Conservation (phyloP, 2,797 vertebrate genomes). For the Pterois miles region DNA sequence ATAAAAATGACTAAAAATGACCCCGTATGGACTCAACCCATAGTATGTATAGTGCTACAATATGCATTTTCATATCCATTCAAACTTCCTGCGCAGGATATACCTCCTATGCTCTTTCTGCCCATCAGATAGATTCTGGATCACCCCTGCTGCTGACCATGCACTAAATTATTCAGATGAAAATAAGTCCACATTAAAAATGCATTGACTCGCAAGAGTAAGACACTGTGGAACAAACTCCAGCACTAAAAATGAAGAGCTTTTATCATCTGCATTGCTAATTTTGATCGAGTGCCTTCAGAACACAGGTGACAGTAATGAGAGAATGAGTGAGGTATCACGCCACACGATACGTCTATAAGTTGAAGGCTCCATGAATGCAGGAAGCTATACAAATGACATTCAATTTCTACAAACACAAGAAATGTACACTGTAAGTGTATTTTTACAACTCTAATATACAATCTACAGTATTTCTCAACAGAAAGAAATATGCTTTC, state of each 20-base stretch:
- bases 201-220: conserved; percentile 76
- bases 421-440: neutral
- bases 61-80: conserved; percentile 44
- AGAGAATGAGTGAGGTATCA: conserved; percentile 15
- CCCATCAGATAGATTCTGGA: conserved; percentile 71
- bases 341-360: conserved; percentile 6
- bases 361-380: conserved; percentile 34
- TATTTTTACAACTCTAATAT: neutral
- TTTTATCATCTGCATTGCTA: conserved; percentile 58
- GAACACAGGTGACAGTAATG: conserved; percentile 36
- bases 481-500: neutral
- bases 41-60: conserved; percentile 21
- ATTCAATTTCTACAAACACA: conserved; percentile 3
- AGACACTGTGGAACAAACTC: conserved; percentile 79
- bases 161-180: conserved; percentile 84
- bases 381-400: conserved; percentile 13
- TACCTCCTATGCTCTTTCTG: conserved; percentile 46
- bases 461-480: neutral
- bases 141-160: conserved; percentile 75
- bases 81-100: conserved; percentile 58
- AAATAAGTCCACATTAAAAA: conserved; percentile 85
- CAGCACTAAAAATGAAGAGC: conserved; percentile 56
- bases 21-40: neutral
- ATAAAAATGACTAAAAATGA: neutral
- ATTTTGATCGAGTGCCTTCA: conserved; percentile 61